phyloP scores from a whole-genome alignment of 2,888 invertebrate species.

The Epinotia ramella region DNA sequence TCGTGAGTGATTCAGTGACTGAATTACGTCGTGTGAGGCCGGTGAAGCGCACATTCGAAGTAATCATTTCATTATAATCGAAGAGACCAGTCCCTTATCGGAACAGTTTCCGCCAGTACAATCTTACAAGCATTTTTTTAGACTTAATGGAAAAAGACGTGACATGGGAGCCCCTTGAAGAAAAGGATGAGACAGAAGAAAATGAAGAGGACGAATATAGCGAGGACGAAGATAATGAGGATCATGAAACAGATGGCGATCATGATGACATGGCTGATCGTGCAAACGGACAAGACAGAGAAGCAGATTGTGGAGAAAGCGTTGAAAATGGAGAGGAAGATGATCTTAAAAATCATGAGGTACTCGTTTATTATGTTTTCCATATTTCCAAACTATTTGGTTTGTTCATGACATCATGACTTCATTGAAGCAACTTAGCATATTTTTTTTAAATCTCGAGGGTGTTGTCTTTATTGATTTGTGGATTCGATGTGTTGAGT shows the following conservation, averaged over 20 bases:
- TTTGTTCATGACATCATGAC: too few species aligned
- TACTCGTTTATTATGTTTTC: slow-evolving; percentile 33
- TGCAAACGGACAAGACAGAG: slow-evolving; percentile 38
- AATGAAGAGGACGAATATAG: slow-evolving; percentile 58
- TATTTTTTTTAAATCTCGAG: too few species aligned
- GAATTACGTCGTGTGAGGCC: too few species aligned
- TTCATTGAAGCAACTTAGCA: too few species aligned
- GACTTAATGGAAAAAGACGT: slow-evolving; percentile 84
- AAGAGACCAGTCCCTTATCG: neutral
- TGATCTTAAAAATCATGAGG: slow-evolving; percentile 29
- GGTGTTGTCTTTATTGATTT: too few species aligned
- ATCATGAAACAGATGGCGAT: slow-evolving; percentile 53
- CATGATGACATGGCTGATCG: slow-evolving; percentile 57
- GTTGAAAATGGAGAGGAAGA: slow-evolving; percentile 39
- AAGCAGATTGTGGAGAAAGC: slow-evolving; percentile 19
- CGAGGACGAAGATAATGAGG: slow-evolving; percentile 65
- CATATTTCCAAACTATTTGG: neutral
- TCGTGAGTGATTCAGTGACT: too few species aligned
- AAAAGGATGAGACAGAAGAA: slow-evolving; percentile 75
- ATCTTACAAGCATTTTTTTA: slow-evolving; percentile 50
- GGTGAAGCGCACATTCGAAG: too few species aligned
- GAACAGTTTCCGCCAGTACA: too few species aligned
- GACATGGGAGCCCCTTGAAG: slow-evolving; percentile 85
- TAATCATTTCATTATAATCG: too few species aligned
- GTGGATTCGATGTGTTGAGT: too few species aligned